These are phyloP conservation scores for Galaxias olidus DNA, from an alignment of 2,797 vertebrate species.

Conservation along the genomic window DNA sequence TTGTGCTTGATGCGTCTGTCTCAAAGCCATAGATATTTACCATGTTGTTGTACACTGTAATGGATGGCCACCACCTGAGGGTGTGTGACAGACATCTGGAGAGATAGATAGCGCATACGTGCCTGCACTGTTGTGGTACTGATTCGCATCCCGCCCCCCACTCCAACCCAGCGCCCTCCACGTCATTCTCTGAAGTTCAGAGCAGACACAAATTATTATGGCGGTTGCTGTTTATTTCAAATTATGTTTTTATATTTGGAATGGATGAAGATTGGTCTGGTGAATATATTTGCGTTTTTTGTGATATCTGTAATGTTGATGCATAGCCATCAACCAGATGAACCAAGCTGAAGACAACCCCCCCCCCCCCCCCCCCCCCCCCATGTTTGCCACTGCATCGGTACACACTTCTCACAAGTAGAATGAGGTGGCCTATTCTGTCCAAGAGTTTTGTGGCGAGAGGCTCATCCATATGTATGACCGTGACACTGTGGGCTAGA, in stretches of 20 bases:
- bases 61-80: slow-evolving; percentile 64
- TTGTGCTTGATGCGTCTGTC: slow-evolving; percentile 57
- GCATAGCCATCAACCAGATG: slow-evolving; percentile 26
- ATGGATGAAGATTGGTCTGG: no score
- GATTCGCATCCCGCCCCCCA: slow-evolving; percentile 56
- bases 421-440: slow-evolving; percentile 47
- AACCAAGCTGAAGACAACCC: no score
- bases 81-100: slow-evolving; percentile 65
- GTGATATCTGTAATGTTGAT: slow-evolving; percentile 37
- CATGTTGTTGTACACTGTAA: slow-evolving; percentile 63
- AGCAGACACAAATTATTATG: slow-evolving; percentile 50
- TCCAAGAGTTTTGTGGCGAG: slow-evolving; percentile 33
- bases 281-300: slow-evolving; percentile 42
- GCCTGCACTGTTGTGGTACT: slow-evolving; percentile 64
- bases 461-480: slow-evolving; percentile 63
- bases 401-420: slow-evolving; percentile 10
- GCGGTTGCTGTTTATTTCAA: not conserved
- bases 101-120: slow-evolving; percentile 58
- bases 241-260: not conserved
- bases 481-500: slow-evolving; percentile 55
- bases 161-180: not conserved
- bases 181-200: slow-evolving; percentile 48
- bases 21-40: slow-evolving; percentile 44
- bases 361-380: no score
- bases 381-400: no score